Percentiles rank a stretch among this genome's conserved stretches.
Conservation (phyloP, 2,797 vertebrate species). For the Ciconia nigra region DNA sequence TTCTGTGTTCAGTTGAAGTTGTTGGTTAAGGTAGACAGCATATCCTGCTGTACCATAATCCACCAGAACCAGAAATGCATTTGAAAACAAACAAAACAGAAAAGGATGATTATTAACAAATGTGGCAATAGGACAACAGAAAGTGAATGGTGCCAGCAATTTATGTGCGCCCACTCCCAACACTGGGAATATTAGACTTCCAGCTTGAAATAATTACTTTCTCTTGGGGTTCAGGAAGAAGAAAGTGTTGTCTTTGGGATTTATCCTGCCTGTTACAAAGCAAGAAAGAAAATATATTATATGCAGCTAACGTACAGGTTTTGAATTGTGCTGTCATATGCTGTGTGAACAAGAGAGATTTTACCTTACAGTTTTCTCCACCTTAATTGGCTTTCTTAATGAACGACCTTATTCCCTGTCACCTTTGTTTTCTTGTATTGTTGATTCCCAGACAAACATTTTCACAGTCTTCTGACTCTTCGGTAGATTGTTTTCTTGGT, state of each 20-base stretch:
- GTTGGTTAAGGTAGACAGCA: conserved; percentile 10
- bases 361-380: conserved; percentile 62
- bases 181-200: conserved; percentile 45
- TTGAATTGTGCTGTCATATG: conserved; percentile 53
- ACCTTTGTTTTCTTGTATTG: conserved; percentile 73
- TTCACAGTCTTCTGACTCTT: conserved; percentile 55
- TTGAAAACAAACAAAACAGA: conserved; percentile 9
- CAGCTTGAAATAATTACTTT: conserved; percentile 69
- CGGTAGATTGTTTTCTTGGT: conserved; percentile 43
- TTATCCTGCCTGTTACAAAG: conserved; percentile 67
- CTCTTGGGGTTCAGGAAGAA: conserved; percentile 69
- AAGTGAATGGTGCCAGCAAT: conserved; percentile 61
- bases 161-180: conserved; percentile 50
- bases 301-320: conserved; percentile 36
- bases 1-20: conserved; percentile 54
- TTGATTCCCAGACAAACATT: conserved; percentile 52
- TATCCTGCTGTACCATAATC: conserved; percentile 1
- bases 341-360: conserved; percentile 42
- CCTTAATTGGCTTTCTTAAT: conserved; percentile 59
- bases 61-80: conserved; percentile 31
- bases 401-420: conserved; percentile 68
- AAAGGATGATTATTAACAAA: conserved; percentile 36
- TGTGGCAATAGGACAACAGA: conserved; percentile 51
- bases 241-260: conserved; percentile 59
- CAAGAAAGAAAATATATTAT: conserved; percentile 58